Evolutionary conservation across 2,888 invertebrate genomes (phyloP).

Genomic region (Catocala fraxini): DNA sequence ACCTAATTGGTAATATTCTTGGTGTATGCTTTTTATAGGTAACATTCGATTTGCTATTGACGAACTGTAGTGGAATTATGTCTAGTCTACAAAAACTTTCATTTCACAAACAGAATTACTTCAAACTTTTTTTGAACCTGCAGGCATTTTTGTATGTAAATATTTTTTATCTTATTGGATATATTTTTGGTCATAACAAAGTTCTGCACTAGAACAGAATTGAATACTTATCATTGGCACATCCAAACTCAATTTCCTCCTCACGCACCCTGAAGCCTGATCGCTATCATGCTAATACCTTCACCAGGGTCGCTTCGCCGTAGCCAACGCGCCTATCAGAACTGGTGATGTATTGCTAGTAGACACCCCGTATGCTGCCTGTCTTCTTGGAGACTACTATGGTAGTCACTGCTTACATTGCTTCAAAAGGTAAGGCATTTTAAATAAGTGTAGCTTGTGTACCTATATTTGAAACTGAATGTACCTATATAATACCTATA

Average conservation of each 20-base stretch:
- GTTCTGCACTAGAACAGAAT: not conserved
- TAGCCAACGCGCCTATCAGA: conserved; percentile 88
- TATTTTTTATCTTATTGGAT: too few relatives aligned
- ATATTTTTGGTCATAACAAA: too few relatives aligned
- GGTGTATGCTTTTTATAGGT: too few relatives aligned
- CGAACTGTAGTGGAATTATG: too few relatives aligned
- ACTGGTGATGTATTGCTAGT: conserved; percentile 92
- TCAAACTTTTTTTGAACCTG: too few relatives aligned
- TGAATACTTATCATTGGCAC: not conserved
- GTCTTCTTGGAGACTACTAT: conserved; percentile 90
- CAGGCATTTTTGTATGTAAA: too few relatives aligned
- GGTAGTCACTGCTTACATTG: conserved; percentile 95
- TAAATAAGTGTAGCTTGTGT: not conserved
- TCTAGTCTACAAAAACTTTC: too few relatives aligned
- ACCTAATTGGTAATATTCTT: too few relatives aligned
- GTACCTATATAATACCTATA: too few relatives aligned
- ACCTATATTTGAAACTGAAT: too few relatives aligned
- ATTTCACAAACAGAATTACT: too few relatives aligned
- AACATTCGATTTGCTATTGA: too few relatives aligned
- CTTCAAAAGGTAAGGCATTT: conserved; percentile 88
- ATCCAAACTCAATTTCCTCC: not conserved
- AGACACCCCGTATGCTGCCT: conserved; percentile 92
- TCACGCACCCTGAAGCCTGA: not conserved
- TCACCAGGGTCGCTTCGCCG: conserved; percentile 89
- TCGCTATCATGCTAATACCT: conserved; percentile 10